Percentiles rank a stretch among this genome's conserved stretches.
These are phyloP conservation scores for Zeugodacus cucurbitae DNA, from an alignment of 1,140 invertebrate species.

Conservation along the genomic window DNA sequence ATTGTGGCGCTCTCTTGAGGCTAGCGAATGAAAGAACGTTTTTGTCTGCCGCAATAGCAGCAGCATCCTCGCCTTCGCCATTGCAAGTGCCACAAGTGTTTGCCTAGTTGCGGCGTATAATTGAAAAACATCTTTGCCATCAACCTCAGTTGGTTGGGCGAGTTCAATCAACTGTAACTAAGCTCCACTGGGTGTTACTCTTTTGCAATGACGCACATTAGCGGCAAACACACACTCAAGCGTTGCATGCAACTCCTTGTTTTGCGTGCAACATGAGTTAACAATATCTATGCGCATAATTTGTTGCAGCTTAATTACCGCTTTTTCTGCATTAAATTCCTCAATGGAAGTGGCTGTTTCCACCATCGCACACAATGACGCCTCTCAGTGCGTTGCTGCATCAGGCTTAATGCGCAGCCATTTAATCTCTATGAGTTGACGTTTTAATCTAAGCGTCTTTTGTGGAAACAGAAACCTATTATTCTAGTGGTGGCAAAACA, in stretches of 20 bases:
- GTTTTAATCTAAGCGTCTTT: neutral
- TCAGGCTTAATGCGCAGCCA: neutral
- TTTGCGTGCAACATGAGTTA: neutral
- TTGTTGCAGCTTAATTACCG: neutral
- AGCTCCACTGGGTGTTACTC: neutral
- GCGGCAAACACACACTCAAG: neutral
- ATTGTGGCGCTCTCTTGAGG: slow-evolving; percentile 10
- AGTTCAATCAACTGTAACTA: slow-evolving; percentile 5
- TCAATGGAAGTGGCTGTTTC: neutral
- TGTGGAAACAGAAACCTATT: neutral
- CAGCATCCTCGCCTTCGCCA: neutral
- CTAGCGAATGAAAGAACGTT: slow-evolving; percentile 5
- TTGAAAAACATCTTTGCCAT: slow-evolving; percentile 19
- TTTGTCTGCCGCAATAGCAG: neutral
- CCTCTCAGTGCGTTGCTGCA: neutral
- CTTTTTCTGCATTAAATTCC: neutral
- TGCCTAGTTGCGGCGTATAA: neutral
- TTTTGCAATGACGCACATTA: slow-evolving; percentile 4
- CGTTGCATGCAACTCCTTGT: neutral
- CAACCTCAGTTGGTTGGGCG: neutral
- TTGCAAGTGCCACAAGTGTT: neutral
- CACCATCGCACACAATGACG: neutral
- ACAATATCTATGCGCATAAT: slow-evolving; percentile 14
- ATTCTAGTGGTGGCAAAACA: neutral
- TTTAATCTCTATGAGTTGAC: neutral